Conservation (phyloP, 2,888 invertebrate species). For the Boloria euphrosyne region DNA sequence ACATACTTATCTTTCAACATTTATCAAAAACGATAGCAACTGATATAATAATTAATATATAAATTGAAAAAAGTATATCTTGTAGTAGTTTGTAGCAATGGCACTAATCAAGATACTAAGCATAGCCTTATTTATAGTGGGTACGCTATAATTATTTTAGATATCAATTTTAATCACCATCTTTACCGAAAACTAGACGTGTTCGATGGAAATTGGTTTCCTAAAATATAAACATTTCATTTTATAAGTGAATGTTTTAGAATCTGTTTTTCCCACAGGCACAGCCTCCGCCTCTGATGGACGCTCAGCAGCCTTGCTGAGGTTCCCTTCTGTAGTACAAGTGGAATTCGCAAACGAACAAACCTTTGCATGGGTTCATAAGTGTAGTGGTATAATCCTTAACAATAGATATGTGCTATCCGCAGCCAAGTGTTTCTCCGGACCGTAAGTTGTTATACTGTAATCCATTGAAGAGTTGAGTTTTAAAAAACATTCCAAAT, state of each 20-base stretch:
- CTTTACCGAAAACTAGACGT: no score
- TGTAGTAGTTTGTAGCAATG: conserved; percentile 3
- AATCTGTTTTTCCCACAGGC: neutral
- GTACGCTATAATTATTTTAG: neutral
- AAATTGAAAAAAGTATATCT: neutral
- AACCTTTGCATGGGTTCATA: conserved; percentile 17
- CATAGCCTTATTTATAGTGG: conserved; percentile 12
- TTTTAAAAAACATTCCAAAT: no score
- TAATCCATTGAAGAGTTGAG: no score
- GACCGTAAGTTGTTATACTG: conserved; percentile 21
- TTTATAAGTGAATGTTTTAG: neutral
- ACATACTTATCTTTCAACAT: neutral
- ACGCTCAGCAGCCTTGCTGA: neutral
- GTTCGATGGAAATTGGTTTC: no score
- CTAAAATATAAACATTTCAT: no score
- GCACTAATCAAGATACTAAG: conserved; percentile 6
- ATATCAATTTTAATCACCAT: no score
- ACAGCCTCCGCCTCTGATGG: neutral
- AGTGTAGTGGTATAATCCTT: conserved; percentile 22
- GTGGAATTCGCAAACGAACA: neutral
- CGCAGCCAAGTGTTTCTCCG: conserved; percentile 28
- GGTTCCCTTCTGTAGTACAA: conserved; percentile 15
- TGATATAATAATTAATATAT: conserved; percentile 14
- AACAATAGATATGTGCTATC: conserved; percentile 14
- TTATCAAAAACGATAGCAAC: neutral